phyloP scores from a whole-genome alignment of 2,113 vertebrate species.

The Dipodomys ordii region DNA sequence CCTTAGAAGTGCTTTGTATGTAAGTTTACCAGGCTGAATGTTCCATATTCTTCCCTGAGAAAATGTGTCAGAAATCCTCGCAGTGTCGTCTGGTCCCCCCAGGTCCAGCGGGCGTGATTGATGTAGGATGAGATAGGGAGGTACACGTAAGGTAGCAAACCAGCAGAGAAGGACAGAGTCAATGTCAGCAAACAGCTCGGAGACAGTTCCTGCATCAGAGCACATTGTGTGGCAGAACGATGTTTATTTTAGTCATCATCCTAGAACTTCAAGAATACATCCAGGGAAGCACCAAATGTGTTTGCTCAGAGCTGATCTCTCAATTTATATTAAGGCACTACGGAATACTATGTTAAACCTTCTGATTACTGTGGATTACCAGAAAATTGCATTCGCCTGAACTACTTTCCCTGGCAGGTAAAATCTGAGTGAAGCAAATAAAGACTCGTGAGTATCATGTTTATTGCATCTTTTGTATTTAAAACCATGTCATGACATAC shows the following conservation, averaged over 20 bases:
- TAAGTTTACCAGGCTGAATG: constrained; percentile 94
- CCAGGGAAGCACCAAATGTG: constrained; percentile 85
- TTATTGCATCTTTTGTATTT: constrained; percentile 85
- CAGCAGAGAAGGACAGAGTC: constrained; percentile 90
- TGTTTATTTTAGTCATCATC: constrained; percentile 80
- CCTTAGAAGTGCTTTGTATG: constrained; percentile 26
- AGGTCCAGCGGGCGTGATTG: constrained; percentile 95
- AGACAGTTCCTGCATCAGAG: constrained; percentile 92
- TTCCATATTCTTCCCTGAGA: constrained; percentile 98
- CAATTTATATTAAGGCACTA: constrained; percentile 87
- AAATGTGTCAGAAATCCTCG: constrained; percentile 95
- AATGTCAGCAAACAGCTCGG: constrained; percentile 85
- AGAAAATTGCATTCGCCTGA: constrained; percentile 87
- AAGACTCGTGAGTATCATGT: constrained; percentile 83
- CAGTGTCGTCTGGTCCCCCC: constrained; percentile 98
- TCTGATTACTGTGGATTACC: constrained; percentile 86
- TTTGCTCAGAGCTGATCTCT: constrained; percentile 87
- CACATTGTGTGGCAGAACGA: constrained; percentile 71
- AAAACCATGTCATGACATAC: constrained; percentile 86
- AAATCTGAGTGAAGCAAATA: constrained; percentile 88
- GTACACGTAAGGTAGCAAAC: constrained; percentile 95
- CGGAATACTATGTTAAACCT: constrained; percentile 86
- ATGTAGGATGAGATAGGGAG: constrained; percentile 94
- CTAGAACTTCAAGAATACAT: constrained; percentile 85
- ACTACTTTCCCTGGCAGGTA: constrained; percentile 86